Base-by-base conservation (phyloP, 2,888 invertebrate species). In the Cyrtodaria siliqua region DNA sequence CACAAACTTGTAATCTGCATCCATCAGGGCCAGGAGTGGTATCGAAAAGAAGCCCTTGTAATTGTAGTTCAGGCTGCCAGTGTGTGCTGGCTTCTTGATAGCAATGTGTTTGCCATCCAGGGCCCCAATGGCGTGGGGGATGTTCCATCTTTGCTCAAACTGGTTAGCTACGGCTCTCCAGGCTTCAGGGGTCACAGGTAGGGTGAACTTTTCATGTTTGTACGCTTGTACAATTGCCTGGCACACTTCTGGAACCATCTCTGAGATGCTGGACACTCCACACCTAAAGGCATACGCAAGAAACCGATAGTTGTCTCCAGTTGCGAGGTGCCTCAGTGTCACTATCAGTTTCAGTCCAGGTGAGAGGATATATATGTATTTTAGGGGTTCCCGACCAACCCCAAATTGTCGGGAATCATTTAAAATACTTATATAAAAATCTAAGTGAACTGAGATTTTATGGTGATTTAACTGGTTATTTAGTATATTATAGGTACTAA, bases 51-150 rank as follows among this genome's bases (percentile, higher is more conserved):
- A 67, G n/a, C 50, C 64, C 29, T 76, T 72, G 49, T 72, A 68
- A 38, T 79, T 79, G 55, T 64, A 60, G n/a, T n/a, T n/a, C n/a
- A n/a, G n/a, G n/a, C n/a, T n/a, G n/a, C n/a, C n/a, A 61, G 56
- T 59, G 52, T 74, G 52, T 14, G 57, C 23, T 42, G 81, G 74
- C 53, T 66, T 71, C 53, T 44, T 69, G 56, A 71, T 67, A 16
- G 72, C 71, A 23, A 75, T 38, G 56, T 79, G 82, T 47, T 79
- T 82, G n/a, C 76, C 69, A 61, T 73, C 72, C 40, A 79, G 50
- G 40, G 72, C 79, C 9, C 82, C 79, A 29, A 55, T 3, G 6
- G 56, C 64, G 42, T 70, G 61, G 16, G 80, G 72, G n/a, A 77
- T 16, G 50, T 77, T 68, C 76, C 72, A 79, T 40, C 61, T 71